A percentile compares a stretch with the other conserved stretches of the same genome.
These are phyloP conservation scores for Grammomys dolichurus DNA, from an alignment of 2,113 vertebrate species.

Conservation along the genomic window DNA sequence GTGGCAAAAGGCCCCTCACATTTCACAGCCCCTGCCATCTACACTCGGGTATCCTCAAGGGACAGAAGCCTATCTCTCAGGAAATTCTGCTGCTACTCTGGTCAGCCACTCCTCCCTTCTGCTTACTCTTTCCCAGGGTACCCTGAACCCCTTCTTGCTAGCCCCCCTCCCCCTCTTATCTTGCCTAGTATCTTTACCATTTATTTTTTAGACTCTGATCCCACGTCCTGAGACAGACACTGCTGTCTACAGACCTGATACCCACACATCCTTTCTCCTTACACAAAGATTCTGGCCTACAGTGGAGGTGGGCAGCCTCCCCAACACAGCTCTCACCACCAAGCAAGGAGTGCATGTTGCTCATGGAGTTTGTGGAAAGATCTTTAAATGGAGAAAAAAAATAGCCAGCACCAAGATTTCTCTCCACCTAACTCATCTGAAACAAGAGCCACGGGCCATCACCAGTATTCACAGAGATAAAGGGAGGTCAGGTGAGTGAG, in stretches of 20 bases:
- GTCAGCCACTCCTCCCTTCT: background rate
- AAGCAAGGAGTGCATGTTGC: background rate
- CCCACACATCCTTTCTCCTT: background rate
- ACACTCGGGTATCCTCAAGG: background rate
- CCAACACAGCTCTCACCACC: background rate
- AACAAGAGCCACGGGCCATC: background rate
- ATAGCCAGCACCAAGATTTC: background rate
- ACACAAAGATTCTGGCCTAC: background rate
- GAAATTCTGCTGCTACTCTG: background rate
- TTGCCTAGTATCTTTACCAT: background rate
- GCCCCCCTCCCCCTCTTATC: too few relatives aligned
- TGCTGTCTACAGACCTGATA: background rate
- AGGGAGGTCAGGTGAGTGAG: background rate
- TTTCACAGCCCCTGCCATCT: background rate
- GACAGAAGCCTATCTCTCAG: background rate
- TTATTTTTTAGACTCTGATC: background rate
- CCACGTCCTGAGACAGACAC: background rate
- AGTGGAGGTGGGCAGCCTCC: background rate
- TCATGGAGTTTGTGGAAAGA: background rate
- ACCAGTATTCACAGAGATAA: background rate
- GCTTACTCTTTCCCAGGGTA: background rate
- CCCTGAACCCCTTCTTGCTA: background rate
- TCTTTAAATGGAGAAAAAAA: background rate
- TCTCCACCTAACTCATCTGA: background rate
- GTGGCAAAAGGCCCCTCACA: background rate